Evolutionary conservation across 2,113 vertebrate genomes (phyloP).

Genomic region (Oryzias javanicus): DNA sequence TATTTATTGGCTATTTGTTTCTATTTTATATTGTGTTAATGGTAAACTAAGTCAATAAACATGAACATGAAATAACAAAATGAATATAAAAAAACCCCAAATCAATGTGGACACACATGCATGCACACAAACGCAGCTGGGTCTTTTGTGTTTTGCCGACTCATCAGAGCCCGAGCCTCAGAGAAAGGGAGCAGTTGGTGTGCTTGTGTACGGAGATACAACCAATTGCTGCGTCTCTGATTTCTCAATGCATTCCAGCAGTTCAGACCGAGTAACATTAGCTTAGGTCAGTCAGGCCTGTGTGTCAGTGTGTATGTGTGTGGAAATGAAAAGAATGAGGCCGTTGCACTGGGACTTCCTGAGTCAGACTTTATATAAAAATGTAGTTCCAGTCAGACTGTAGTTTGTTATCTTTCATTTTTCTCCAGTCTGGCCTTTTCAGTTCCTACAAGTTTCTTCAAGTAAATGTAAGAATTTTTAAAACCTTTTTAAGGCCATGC

Average conservation of each 20-base stretch:
- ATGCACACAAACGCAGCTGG: slow-evolving; percentile 24
- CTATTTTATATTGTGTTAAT: no score
- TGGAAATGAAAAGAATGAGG: not conserved
- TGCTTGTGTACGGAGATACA: not conserved
- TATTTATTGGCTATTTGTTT: no score
- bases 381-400: no score
- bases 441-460: no score
- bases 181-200: slow-evolving; percentile 7
- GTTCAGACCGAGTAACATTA: slow-evolving; percentile 22
- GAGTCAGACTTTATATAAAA: slow-evolving; percentile 4
- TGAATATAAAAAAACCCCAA: no score
- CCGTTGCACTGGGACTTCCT: slow-evolving; percentile 15
- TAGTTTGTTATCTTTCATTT: no score
- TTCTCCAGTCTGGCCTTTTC: no score
- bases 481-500: no score
- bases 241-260: slow-evolving; percentile 32
- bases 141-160: slow-evolving; percentile 35
- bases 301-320: not conserved
- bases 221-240: slow-evolving; percentile 16
- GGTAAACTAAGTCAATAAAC: no score
- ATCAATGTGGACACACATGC: not conserved
- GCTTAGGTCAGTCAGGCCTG: slow-evolving; percentile 1
- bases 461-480: no score
- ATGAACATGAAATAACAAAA: no score
- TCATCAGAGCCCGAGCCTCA: slow-evolving; percentile 38